Conservation (phyloP, 2,888 invertebrate genomes). For the Elaeidobius kamerunicus region DNA sequence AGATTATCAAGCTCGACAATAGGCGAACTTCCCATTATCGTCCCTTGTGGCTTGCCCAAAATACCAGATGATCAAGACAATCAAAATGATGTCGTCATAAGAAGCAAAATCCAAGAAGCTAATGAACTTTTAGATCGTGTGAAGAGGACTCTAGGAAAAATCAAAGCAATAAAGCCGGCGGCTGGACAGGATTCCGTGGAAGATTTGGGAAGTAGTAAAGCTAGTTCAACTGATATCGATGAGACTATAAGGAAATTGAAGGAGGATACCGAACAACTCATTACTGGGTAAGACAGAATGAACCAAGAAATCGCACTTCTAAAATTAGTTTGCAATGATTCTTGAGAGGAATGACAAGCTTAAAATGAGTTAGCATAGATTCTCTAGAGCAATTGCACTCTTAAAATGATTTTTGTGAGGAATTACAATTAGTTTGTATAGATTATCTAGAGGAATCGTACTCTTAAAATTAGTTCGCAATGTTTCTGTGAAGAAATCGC, state of each 20-base stretch:
- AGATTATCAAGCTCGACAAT: constrained; percentile 4
- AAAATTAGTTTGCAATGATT: no score
- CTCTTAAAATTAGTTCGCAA: no score
- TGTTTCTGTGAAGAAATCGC: no score
- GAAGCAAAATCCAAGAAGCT: constrained; percentile 38
- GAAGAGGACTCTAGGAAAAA: constrained; percentile 37
- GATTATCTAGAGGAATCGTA: no score
- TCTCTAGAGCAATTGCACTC: no score
- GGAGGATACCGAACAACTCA: constrained; percentile 8
- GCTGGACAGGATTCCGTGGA: constrained; percentile 38
- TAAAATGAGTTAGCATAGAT: no score
- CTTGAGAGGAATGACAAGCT: no score
- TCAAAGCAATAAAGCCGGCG: constrained; percentile 31
- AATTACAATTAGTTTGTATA: no score
- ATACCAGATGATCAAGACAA: constrained; percentile 1
- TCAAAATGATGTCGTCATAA: constrained; percentile 27
- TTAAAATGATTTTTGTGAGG: no score
- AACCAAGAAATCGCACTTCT: no score
- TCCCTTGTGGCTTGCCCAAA: neutral
- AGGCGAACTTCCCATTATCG: neutral
- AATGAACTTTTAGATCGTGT: constrained; percentile 39
- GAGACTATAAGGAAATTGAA: constrained; percentile 16
- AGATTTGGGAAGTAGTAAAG: constrained; percentile 26
- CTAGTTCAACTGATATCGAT: constrained; percentile 25
- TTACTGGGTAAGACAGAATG: constrained; percentile 22